These are phyloP conservation scores for Corythoichthys intestinalis DNA, from an alignment of 2,113 vertebrate genomes.

Conservation along the genomic window DNA sequence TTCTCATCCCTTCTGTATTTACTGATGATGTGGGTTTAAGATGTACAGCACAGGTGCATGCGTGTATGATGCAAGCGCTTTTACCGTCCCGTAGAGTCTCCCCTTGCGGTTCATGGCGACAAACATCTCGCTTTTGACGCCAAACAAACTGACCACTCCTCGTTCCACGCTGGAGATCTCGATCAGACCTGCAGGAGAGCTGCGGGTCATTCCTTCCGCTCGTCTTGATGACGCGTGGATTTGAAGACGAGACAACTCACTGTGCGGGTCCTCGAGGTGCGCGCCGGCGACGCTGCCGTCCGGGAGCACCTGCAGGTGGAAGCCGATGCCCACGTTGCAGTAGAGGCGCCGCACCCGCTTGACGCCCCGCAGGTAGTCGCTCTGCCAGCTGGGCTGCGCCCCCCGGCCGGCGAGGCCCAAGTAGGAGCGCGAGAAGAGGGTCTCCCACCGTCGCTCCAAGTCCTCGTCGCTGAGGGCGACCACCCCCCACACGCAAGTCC, in stretches of 20 bases:
- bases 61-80: slow-evolving; percentile 46
- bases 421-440: slow-evolving; percentile 84
- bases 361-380: slow-evolving; percentile 94
- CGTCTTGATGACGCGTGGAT: too few relatives aligned
- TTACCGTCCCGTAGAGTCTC: slow-evolving; percentile 88
- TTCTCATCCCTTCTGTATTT: too few relatives aligned
- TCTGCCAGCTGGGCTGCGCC: slow-evolving; percentile 87
- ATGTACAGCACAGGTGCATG: too few relatives aligned
- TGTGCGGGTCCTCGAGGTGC: slow-evolving; percentile 93
- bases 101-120: slow-evolving; percentile 92
- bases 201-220: slow-evolving; percentile 16
- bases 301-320: slow-evolving; percentile 94
- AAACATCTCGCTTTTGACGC: slow-evolving; percentile 85
- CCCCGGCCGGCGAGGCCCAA: slow-evolving; percentile 81
- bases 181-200: slow-evolving; percentile 76
- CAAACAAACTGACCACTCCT: slow-evolving; percentile 91
- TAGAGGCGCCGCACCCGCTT: slow-evolving; percentile 92
- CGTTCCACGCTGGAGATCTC: slow-evolving; percentile 94
- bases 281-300: slow-evolving; percentile 89
- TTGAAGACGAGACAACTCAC: slow-evolving; percentile 77
- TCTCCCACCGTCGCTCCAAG: slow-evolving; percentile 83
- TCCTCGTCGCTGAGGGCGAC: slow-evolving; percentile 78
- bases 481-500: slow-evolving; percentile 80
- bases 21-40: too few relatives aligned
- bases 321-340: slow-evolving; percentile 99